Base-by-base conservation (phyloP, 2,797 vertebrate genomes). In the Sebastes cheni region DNA sequence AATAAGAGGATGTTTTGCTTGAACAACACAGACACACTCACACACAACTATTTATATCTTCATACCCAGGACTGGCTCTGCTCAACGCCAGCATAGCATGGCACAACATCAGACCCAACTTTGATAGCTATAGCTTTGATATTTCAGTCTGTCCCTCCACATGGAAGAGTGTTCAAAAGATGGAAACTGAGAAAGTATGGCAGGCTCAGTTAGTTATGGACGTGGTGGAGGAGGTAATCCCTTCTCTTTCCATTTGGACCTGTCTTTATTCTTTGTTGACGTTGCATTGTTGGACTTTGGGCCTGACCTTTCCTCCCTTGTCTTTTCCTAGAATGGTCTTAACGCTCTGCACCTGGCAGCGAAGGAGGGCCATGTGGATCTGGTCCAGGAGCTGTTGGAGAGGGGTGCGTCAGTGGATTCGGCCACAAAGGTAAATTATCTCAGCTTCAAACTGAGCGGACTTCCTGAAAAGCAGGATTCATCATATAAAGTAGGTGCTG, bases 311-410 rank as follows among this genome's bases (percentile, higher is more conserved):
- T 39, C 27, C 14, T 70, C 13, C 7, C n/a, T 58, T 18, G 9
- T 78, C 16, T 73, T 16, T 46, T 75, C 92, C 12, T 93, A 99
- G 98, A 99, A 99, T 97, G 98, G 98, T 90, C 98, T 99, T 82
- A 99, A 99, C 20, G 98, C 98, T 14, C 90, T 99, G 83, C 98
- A 99, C 84, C 95, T 99, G 95, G 98, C 98, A 18, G 98, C 98
- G 86, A 99, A 99, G 90, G 98, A 99, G 90, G 98, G 98, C 73
- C 98, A 99, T 0, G 87, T 99, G 92, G 97, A 97, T 14, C 95
- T 99, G 91, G 98, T 99, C 25, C 97, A 99, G 90, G 98, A 99
- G 89, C 90, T 99, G 55, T 69, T 99, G 96, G 98, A 98, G 56
- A 95, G 97, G 91, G 98, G 98, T 1, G 97, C 98, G 0, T 72